Evolutionary conservation across 2,113 vertebrate species (phyloP).

Genomic region (Carlito syrichta): DNA sequence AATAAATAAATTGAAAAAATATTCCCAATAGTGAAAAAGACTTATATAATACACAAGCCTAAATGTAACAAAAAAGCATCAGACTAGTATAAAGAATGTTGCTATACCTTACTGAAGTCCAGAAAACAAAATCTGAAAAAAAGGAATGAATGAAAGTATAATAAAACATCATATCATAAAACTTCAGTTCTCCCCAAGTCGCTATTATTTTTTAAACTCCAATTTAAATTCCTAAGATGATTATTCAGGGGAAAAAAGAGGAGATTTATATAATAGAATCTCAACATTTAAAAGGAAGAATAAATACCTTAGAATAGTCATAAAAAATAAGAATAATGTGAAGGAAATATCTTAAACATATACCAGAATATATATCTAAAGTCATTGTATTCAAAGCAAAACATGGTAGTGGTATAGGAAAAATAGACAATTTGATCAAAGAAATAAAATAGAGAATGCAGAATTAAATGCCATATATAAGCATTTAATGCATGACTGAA

Average conservation of each 20-base stretch:
- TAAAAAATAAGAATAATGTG: constrained; percentile 35
- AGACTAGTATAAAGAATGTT: background rate
- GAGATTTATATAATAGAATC: background rate
- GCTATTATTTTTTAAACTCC: constrained; percentile 18
- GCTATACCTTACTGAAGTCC: background rate
- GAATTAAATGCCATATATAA: background rate
- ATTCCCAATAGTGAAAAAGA: constrained; percentile 20
- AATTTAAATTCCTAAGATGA: background rate
- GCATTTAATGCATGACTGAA: background rate
- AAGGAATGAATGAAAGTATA: background rate
- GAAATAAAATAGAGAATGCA: background rate
- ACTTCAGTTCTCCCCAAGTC: constrained; percentile 2
- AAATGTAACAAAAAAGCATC: constrained; percentile 30
- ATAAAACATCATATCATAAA: background rate
- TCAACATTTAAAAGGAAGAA: background rate
- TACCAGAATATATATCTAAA: background rate
- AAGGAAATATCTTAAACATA: background rate
- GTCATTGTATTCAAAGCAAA: background rate
- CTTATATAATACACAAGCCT: background rate
- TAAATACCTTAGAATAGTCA: background rate
- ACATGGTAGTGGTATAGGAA: background rate
- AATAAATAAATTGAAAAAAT: constrained; percentile 48
- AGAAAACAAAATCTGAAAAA: constrained; percentile 1
- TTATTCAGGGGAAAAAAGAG: background rate
- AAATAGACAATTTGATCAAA: background rate